These are phyloP conservation scores for Pungitius pungitius DNA, from an alignment of 2,113 vertebrate genomes.

Conservation along the genomic window DNA sequence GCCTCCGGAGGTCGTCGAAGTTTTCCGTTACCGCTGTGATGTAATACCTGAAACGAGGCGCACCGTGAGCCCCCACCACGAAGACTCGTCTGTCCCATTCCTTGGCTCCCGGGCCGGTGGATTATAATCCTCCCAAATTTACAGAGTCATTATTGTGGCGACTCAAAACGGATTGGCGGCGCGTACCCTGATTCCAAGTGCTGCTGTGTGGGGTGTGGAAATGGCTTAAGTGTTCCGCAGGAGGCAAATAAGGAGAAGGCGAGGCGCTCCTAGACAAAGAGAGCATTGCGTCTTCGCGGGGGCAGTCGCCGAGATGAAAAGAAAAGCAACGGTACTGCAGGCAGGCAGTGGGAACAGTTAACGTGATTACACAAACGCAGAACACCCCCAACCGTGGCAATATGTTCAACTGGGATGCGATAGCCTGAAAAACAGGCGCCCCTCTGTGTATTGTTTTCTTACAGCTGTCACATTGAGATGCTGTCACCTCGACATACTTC, in stretches of 20 bases:
- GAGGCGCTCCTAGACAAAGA: slow-evolving; percentile 42
- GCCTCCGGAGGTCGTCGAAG: slow-evolving; percentile 21
- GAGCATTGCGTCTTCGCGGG: slow-evolving; percentile 33
- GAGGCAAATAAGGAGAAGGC: slow-evolving; percentile 49
- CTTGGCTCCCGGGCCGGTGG: slow-evolving; percentile 48
- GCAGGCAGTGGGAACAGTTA: slow-evolving; percentile 22
- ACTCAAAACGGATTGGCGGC: slow-evolving; percentile 48
- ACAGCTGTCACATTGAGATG: not conserved
- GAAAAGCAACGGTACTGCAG: slow-evolving; percentile 19
- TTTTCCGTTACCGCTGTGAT: slow-evolving; percentile 43
- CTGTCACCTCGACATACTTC: not conserved
- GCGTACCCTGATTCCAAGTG: slow-evolving; percentile 46
- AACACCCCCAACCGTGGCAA: slow-evolving; percentile 31
- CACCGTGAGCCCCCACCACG: slow-evolving; percentile 21
- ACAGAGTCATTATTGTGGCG: slow-evolving; percentile 55
- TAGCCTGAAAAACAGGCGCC: not conserved
- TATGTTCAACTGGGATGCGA: slow-evolving; percentile 9
- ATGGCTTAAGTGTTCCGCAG: slow-evolving; percentile 46
- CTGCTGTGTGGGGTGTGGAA: slow-evolving; percentile 61
- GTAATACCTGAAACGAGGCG: slow-evolving; percentile 31
- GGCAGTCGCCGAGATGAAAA: slow-evolving; percentile 33
- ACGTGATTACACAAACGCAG: slow-evolving; percentile 44
- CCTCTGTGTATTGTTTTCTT: not conserved
- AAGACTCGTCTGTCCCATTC: slow-evolving; percentile 23
- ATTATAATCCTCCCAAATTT: slow-evolving; percentile 56